These are phyloP conservation scores for Globodera rostochiensis DNA, from an alignment of 1,140 invertebrate genomes.

Conservation along the genomic window DNA sequence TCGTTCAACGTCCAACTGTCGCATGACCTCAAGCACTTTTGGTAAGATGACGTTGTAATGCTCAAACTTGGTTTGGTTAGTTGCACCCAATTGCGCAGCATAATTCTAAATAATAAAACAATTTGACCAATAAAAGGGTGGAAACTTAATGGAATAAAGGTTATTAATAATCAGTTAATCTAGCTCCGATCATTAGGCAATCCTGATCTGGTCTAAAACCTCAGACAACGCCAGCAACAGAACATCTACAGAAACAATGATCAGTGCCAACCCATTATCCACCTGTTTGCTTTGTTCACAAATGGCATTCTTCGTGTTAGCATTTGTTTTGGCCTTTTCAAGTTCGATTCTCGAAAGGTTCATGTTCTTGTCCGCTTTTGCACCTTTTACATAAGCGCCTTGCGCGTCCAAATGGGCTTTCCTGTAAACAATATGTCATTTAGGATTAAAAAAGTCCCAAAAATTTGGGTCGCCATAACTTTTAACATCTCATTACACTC, in stretches of 20 bases:
- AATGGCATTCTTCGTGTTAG: constrained; percentile 42
- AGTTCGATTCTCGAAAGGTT: constrained; percentile 59
- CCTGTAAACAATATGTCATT: constrained; percentile 33
- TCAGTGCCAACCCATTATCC: neutral
- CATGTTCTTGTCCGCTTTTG: constrained; percentile 65
- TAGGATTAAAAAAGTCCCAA: too few relatives aligned
- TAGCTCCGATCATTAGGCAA: too few relatives aligned
- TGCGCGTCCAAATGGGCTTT: constrained; percentile 63
- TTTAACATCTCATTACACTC: too few relatives aligned
- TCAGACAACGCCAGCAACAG: too few relatives aligned
- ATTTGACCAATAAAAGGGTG: too few relatives aligned
- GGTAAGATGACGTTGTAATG: constrained; percentile 54
- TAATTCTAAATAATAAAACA: constrained; percentile 32
- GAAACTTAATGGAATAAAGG: too few relatives aligned
- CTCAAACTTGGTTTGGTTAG: constrained; percentile 54
- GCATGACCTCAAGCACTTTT: constrained; percentile 55
- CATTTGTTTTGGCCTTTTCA: constrained; percentile 53
- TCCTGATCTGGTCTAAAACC: too few relatives aligned
- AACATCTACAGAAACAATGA: too few relatives aligned
- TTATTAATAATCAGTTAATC: too few relatives aligned
- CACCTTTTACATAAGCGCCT: constrained; percentile 53
- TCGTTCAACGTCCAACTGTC: constrained; percentile 53
- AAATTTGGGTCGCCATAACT: too few relatives aligned
- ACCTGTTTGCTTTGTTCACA: constrained; percentile 62
- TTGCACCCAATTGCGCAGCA: constrained; percentile 41